phyloP scores from a whole-genome alignment of 1,140 invertebrate genomes.

The Lysiphlebus fabarum region DNA sequence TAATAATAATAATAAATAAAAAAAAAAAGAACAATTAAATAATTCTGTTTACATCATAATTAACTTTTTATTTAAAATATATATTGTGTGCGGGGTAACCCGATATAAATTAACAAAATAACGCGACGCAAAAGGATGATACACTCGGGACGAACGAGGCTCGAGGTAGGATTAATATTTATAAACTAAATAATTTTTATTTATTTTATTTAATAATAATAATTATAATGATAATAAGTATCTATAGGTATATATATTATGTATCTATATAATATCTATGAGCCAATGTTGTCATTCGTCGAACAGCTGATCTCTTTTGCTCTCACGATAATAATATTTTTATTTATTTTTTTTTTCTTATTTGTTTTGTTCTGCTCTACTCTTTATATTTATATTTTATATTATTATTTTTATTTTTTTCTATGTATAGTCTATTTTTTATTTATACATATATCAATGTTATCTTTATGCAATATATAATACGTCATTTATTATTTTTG shows the following conservation, averaged over 20 bases:
- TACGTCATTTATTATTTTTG: background rate
- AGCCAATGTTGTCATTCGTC: conserved; percentile 52
- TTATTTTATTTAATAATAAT: conserved; percentile 1
- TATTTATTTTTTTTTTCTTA: conserved; percentile 7
- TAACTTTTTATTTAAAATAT: background rate
- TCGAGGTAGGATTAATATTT: conserved; percentile 48
- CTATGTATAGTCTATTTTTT: background rate
- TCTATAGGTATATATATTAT: conserved; percentile 11
- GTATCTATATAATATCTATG: too few relatives aligned
- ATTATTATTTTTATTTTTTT: background rate
- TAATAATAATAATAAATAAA: background rate
- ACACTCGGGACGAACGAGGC: conserved; percentile 55
- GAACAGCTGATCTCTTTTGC: conserved; percentile 52
- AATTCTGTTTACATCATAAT: background rate
- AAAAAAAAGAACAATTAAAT: background rate
- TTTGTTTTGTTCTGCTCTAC: conserved; percentile 21
- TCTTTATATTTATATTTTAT: background rate
- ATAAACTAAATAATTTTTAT: background rate
- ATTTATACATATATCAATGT: background rate
- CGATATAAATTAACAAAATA: conserved; percentile 51
- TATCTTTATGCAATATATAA: background rate
- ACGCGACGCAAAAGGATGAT: conserved; percentile 58
- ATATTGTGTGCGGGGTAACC: conserved; percentile 44
- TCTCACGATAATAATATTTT: conserved; percentile 4
- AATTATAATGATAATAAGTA: conserved; percentile 5